A percentile compares a stretch with the other conserved stretches of the same genome.
phyloP scores from a whole-genome alignment of 2,888 invertebrate genomes.

The Leptopilina myrica region DNA sequence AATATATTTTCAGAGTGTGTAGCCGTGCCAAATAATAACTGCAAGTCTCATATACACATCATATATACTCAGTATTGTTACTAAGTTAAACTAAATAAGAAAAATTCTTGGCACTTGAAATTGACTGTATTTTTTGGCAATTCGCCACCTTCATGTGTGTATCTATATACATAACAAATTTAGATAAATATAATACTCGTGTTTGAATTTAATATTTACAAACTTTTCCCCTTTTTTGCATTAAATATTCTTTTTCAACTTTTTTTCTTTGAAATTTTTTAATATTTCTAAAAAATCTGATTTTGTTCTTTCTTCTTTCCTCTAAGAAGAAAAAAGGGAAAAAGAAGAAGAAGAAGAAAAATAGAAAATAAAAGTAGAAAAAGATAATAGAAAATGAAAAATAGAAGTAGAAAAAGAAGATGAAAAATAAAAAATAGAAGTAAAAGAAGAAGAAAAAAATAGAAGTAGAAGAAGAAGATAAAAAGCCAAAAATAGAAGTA shows the following conservation, averaged over 20 bases:
- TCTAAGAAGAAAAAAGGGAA: too few relatives aligned
- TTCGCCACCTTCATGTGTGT: neutral
- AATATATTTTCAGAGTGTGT: neutral
- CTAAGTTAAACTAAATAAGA: neutral
- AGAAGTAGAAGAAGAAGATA: too few relatives aligned
- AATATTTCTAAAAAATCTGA: too few relatives aligned
- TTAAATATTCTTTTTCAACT: neutral
- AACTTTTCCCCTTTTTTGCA: neutral
- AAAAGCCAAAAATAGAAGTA: too few relatives aligned
- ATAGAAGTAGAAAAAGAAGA: too few relatives aligned
- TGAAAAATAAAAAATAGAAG: too few relatives aligned
- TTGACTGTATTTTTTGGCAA: neutral
- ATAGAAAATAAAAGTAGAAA: too few relatives aligned
- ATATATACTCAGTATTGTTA: slow-evolving; percentile 11
- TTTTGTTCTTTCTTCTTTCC: too few relatives aligned
- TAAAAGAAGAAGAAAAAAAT: too few relatives aligned
- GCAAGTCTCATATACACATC: neutral
- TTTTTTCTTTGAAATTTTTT: neutral
- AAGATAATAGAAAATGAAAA: too few relatives aligned
- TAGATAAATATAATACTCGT: neutral
- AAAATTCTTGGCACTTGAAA: slow-evolving; percentile 9
- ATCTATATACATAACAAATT: neutral
- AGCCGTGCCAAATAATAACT: neutral
- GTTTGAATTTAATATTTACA: neutral
- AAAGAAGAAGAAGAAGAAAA: too few relatives aligned